A percentile compares a stretch with the other conserved stretches of the same genome.
Evolutionary conservation across 35 echinoderm and acorn worm genomes (phyloP).

Genomic region (Lytechinus pictus): DNA sequence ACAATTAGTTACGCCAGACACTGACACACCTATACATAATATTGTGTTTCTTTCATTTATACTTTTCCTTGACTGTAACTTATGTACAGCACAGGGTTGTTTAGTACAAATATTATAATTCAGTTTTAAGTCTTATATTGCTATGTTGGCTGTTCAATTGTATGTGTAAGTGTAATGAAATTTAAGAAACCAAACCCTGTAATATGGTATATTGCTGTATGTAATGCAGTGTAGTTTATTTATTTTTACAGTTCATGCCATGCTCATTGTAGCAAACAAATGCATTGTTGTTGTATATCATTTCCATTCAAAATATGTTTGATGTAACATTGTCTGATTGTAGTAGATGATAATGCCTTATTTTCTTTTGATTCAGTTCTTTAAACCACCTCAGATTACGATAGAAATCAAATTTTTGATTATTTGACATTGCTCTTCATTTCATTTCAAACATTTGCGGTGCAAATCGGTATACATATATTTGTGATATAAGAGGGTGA

Average conservation of each 20-base stretch:
- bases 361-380: not conserved
- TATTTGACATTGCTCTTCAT: not conserved
- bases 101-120: not conserved
- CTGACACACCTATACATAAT: not conserved
- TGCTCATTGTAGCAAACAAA: not conserved
- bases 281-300: slow-evolving; percentile 19
- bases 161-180: not conserved
- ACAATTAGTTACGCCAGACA: not conserved
- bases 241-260: slow-evolving; percentile 47
- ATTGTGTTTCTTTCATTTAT: not conserved
- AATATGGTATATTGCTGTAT: slow-evolving; percentile 14
- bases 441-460: no score
- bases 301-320: not conserved
- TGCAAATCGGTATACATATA: not conserved
- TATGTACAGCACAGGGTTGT: not conserved
- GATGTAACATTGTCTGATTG: not conserved
- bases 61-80: not conserved
- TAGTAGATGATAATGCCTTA: not conserved
- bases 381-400: not conserved
- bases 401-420: not conserved
- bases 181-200: slow-evolving; percentile 1
- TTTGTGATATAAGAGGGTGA: not conserved
- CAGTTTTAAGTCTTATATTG: not conserved
- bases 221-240: slow-evolving; percentile 46
- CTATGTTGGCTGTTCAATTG: slow-evolving; percentile 7